Evolutionary conservation across 2,797 vertebrate species (phyloP).

Genomic region (Gymnoscopelus microlampas): DNA sequence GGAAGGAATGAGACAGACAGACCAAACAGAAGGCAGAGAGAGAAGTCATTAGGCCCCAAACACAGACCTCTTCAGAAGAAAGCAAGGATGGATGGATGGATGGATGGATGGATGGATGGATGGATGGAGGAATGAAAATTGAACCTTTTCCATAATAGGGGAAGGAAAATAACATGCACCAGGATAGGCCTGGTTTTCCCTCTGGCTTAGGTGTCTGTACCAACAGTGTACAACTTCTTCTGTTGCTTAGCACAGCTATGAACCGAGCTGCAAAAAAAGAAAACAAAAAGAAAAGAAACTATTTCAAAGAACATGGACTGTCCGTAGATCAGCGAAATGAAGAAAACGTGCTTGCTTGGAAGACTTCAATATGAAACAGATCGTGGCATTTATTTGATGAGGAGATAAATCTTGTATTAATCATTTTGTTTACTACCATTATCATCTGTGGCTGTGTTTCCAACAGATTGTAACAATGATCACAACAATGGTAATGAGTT

Average conservation of each 20-base stretch:
- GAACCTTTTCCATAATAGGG: constrained; percentile 14
- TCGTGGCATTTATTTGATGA: background rate
- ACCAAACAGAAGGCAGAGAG: constrained; percentile 88
- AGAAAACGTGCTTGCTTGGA: background rate
- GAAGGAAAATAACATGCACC: background rate
- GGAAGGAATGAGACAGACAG: constrained; percentile 49
- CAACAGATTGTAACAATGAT: too few species aligned
- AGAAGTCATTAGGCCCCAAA: constrained; percentile 87
- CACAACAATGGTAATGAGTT: too few species aligned
- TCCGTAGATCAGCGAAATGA: background rate
- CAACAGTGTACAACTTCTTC: constrained; percentile 20
- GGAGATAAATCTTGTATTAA: background rate
- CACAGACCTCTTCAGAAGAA: constrained; percentile 70
- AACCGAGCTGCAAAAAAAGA: background rate
- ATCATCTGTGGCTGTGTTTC: too few species aligned
- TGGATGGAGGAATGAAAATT: constrained; percentile 23
- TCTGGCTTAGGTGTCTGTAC: constrained; percentile 25
- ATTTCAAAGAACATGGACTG: too few species aligned
- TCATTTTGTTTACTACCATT: background rate
- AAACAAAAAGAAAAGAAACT: too few species aligned
- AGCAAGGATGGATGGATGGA: constrained; percentile 13
- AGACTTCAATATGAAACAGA: background rate
- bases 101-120: constrained; percentile 48
- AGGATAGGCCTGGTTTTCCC: background rate
- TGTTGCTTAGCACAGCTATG: background rate